These are phyloP conservation scores for Bos javanicus DNA, from an alignment of 2,113 vertebrate genomes.

Conservation along the genomic window DNA sequence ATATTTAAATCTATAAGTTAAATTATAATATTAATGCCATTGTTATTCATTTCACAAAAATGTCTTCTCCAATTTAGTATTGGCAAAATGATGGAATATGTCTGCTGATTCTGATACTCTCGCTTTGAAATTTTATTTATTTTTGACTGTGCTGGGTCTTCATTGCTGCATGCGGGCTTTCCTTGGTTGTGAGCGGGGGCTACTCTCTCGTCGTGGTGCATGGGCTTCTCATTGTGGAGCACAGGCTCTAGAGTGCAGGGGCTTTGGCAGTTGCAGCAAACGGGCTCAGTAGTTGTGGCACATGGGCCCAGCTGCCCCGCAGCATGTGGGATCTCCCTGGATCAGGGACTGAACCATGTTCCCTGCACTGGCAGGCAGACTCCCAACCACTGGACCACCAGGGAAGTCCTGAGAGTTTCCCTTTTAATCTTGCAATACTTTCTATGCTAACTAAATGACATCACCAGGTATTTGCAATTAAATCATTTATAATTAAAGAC, in stretches of 20 bases:
- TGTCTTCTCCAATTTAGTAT: neutral
- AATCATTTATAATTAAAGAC: neutral
- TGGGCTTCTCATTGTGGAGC: neutral
- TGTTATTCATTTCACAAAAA: neutral
- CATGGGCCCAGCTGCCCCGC: neutral
- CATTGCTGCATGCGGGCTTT: neutral
- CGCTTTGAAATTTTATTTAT: neutral
- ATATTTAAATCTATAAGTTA: neutral
- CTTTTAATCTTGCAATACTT: neutral
- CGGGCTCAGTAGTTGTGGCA: neutral
- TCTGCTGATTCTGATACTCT: neutral
- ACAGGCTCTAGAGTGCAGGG: neutral
- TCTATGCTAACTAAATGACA: neutral
- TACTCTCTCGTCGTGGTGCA: fast-evolving
- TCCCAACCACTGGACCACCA: neutral
- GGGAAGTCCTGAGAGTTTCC: neutral
- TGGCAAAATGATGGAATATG: neutral
- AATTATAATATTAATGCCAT: neutral
- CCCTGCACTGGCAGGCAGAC: fast-evolving
- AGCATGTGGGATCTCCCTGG: neutral
- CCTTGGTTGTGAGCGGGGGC: fast-evolving
- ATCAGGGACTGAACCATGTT: neutral
- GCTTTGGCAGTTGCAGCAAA: neutral
- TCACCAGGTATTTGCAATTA: neutral
- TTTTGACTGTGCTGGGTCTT: neutral